These are phyloP conservation scores for Eucera pruinosa DNA, from an alignment of 2,888 invertebrate genomes.

Conservation along the genomic window DNA sequence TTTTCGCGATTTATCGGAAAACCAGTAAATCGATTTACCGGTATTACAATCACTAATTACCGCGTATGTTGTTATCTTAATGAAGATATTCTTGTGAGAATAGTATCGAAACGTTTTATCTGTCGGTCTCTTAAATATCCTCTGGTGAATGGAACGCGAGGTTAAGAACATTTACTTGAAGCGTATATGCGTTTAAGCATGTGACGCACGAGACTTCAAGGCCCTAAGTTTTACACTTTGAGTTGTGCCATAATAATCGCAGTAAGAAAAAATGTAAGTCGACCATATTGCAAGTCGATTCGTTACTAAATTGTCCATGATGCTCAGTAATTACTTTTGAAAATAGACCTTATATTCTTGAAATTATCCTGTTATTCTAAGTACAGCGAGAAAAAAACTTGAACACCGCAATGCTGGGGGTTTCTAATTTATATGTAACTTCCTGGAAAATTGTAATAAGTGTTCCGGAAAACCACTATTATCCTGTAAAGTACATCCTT, in stretches of 20 bases:
- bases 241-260: conserved; percentile 16
- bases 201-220: conserved; percentile 7
- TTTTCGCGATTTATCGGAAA: too few relatives aligned
- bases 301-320: background rate
- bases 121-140: conserved; percentile 13
- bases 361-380: background rate
- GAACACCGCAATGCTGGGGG: too few relatives aligned
- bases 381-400: too few relatives aligned
- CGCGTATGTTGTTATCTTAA: background rate
- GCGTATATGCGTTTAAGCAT: too few relatives aligned
- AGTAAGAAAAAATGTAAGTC: background rate
- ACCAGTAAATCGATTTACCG: too few relatives aligned
- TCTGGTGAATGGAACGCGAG: conserved; percentile 27
- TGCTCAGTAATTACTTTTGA: background rate
- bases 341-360: background rate
- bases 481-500: conserved; percentile 30
- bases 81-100: background rate
- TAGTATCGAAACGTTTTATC: conserved; percentile 6
- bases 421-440: too few relatives aligned
- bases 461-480: conserved; percentile 24
- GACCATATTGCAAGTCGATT: background rate
- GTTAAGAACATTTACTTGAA: conserved; percentile 23
- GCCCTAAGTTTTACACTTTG: background rate
- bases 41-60: too few relatives aligned
- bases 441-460: conserved; percentile 32